A percentile compares a stretch with the other conserved stretches of the same genome.
phyloP scores from a whole-genome alignment of 2,113 vertebrate species.

The Siniperca chuatsi region DNA sequence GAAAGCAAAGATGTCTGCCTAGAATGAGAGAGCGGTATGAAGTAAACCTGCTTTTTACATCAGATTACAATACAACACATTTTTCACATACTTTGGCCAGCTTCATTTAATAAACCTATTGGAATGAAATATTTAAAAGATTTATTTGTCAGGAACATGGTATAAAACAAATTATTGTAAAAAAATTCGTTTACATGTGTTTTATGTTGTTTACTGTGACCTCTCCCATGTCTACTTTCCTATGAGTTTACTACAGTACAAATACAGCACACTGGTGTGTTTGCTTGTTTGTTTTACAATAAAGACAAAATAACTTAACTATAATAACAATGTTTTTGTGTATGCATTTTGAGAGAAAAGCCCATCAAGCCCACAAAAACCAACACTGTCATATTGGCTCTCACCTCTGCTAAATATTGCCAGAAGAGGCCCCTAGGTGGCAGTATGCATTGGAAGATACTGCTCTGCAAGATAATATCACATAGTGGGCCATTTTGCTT shows the following conservation, averaged over 20 bases:
- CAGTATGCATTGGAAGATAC: slow-evolving; percentile 19
- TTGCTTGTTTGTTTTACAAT: neutral
- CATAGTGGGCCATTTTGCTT: slow-evolving; percentile 7
- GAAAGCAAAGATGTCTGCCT: slow-evolving; percentile 45
- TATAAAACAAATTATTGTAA: slow-evolving; percentile 3
- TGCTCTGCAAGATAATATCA: neutral
- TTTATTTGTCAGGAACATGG: neutral
- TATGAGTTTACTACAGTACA: neutral
- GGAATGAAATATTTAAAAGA: neutral
- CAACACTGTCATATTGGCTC: neutral
- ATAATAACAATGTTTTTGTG: neutral
- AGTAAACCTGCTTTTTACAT: slow-evolving; percentile 9
- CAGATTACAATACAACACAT: neutral
- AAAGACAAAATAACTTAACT: neutral
- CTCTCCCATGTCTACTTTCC: neutral
- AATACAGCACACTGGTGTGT: neutral
- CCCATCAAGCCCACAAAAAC: neutral
- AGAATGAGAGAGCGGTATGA: slow-evolving; percentile 47
- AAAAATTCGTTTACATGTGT: neutral
- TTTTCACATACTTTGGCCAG: neutral
- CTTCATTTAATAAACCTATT: neutral
- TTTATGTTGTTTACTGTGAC: slow-evolving; percentile 6
- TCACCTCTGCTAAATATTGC: neutral
- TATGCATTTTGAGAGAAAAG: neutral
- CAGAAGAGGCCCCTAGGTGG: slow-evolving; percentile 62